Evolutionary conservation across 2,888 invertebrate genomes (phyloP).

Genomic region (Sylvicola fuscatus): DNA sequence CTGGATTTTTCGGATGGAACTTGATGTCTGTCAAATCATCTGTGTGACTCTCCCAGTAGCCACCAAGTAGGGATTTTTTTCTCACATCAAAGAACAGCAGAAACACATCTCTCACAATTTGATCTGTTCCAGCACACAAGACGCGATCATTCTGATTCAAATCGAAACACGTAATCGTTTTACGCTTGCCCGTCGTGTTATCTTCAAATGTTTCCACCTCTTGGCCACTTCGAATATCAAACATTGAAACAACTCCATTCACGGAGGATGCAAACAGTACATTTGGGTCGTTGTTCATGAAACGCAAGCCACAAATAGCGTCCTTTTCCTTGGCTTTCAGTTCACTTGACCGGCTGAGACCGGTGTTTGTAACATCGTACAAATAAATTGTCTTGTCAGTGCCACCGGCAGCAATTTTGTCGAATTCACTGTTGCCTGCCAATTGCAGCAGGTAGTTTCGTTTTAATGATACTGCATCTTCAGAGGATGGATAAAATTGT

Average conservation of each 20-base stretch:
- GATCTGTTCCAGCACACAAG: constrained; percentile 54
- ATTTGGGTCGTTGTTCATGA: constrained; percentile 15
- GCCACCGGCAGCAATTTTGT: constrained; percentile 28
- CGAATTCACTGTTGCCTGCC: constrained; percentile 23
- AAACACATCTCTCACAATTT: constrained; percentile 45
- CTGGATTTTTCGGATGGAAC: constrained; percentile 47
- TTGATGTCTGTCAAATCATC: constrained; percentile 58
- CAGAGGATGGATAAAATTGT: constrained; percentile 18
- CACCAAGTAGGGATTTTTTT: constrained; percentile 39
- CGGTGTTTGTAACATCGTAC: constrained; percentile 22
- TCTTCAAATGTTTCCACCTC: constrained; percentile 4
- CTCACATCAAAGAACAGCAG: constrained; percentile 67
- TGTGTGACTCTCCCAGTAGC: constrained; percentile 65
- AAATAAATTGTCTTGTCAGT: constrained; percentile 29
- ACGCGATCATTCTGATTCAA: constrained; percentile 46
- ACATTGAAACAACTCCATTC: constrained; percentile 15
- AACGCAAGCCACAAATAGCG: constrained; percentile 15
- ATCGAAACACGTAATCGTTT: constrained; percentile 51
- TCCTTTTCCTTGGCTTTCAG: background rate
- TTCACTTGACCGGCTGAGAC: background rate
- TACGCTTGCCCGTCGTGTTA: constrained; percentile 21
- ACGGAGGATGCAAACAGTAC: constrained; percentile 15
- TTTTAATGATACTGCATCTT: constrained; percentile 31
- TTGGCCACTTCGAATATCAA: constrained; percentile 26
- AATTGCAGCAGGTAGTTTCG: constrained; percentile 39